Percentiles rank a stretch among this genome's conserved stretches.
These are phyloP conservation scores for Patella pellucida DNA, from an alignment of 2,888 invertebrate genomes.

Conservation along the genomic window DNA sequence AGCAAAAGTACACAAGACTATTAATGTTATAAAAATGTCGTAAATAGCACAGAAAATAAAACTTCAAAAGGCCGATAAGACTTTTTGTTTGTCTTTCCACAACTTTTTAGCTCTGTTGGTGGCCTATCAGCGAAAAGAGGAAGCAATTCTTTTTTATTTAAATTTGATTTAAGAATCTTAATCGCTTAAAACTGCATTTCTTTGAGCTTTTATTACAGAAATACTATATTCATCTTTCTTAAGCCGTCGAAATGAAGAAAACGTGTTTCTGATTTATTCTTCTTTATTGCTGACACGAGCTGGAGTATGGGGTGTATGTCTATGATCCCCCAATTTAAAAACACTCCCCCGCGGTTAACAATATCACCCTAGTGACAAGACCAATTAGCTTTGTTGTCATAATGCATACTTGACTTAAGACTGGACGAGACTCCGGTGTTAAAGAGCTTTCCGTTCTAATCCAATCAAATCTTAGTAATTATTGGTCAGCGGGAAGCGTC, in stretches of 20 bases:
- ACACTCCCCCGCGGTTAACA: conserved; percentile 2
- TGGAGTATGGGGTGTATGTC: neutral
- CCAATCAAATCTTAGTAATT: conserved; percentile 8
- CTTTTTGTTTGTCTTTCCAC: too few relatives aligned
- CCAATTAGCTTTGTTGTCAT: conserved; percentile 9
- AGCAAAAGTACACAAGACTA: too few relatives aligned
- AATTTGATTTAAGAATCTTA: too few relatives aligned
- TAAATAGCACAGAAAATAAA: too few relatives aligned
- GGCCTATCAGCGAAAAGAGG: too few relatives aligned
- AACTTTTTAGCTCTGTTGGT: too few relatives aligned
- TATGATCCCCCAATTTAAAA: conserved; percentile 7
- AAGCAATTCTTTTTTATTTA: too few relatives aligned
- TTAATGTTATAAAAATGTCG: too few relatives aligned
- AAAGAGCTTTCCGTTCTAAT: conserved; percentile 4
- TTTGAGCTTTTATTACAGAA: neutral
- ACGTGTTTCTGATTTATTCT: conserved; percentile 7
- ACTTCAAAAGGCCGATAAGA: too few relatives aligned
- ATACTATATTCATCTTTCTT: neutral
- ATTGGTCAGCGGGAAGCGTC: conserved; percentile 5
- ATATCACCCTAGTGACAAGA: conserved; percentile 3
- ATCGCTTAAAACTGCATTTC: too few relatives aligned
- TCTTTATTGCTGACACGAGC: conserved; percentile 5
- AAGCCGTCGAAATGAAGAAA: neutral
- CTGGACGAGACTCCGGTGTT: neutral
- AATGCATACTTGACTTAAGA: conserved; percentile 1